phyloP scores from a whole-genome alignment of 2,113 vertebrate genomes.

The Myrmecophaga tridactyla region DNA sequence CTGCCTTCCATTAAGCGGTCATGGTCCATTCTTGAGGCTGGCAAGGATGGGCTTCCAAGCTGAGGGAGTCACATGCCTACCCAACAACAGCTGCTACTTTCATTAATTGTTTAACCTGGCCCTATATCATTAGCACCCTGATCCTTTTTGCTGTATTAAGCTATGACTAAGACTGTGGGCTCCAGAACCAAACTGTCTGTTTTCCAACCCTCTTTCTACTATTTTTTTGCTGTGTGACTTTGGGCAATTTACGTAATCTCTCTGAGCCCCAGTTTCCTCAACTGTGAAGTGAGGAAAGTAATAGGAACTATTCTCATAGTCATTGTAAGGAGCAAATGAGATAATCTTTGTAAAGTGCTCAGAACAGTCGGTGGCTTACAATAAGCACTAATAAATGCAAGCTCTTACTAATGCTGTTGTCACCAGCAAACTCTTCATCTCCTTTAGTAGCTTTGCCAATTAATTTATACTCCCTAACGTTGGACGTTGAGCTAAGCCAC shows the following conservation, averaged over 20 bases:
- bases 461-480: background rate
- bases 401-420: too few relatives aligned
- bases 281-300: background rate
- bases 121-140: background rate
- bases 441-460: background rate
- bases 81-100: fast-evolving
- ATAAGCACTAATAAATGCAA: background rate
- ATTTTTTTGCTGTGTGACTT: background rate
- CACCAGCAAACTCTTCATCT: background rate
- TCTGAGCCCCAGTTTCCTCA: constrained; percentile 4
- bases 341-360: background rate
- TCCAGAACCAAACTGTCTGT: background rate
- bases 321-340: background rate
- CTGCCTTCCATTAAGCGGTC: too few relatives aligned
- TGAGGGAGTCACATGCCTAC: background rate
- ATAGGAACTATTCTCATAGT: background rate
- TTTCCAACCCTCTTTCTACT: background rate
- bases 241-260: background rate
- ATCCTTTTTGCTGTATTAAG: background rate
- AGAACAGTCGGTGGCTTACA: background rate
- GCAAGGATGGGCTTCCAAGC: background rate
- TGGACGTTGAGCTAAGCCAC: background rate
- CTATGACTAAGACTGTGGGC: background rate
- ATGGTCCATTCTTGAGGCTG: background rate
- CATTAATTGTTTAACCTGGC: background rate